Base-by-base conservation (phyloP, 2,113 vertebrate genomes). In the Gavialis gangeticus region DNA sequence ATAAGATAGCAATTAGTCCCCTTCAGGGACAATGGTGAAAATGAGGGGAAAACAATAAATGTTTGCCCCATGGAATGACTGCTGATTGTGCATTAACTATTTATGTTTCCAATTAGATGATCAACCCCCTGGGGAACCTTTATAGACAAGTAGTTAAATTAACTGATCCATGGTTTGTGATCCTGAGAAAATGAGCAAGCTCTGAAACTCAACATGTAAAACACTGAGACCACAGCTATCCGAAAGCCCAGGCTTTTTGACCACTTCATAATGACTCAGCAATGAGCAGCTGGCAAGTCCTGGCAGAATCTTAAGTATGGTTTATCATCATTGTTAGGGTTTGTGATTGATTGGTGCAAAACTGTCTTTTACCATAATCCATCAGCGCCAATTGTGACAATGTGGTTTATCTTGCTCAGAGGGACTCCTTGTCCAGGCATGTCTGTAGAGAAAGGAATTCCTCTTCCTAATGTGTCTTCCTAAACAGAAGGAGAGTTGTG, bases 311-410 rank as follows among this genome's bases (percentile, higher is more conserved):
- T 73, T 46, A 10, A n/a, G 60, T 18, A 46, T 25, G 4, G 0
- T 25, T 13, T 62, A 62, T 27, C 66, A 55, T 12, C 4, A 1
- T 1, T 71, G 67, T 71, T 73, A 7, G 56, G 16, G 4, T n/a
- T n/a, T 18, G 9, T 2, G 2, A 75, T 1, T 5, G 46, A 73
- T 34, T 16, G 12, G 11, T 19, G n/a, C 59, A 82, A 92, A 84
- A 46, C 37, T 27, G 18, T 13, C 6, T 64, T 78, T 79, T 54
- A 18, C n/a, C 37, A 24, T 14, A 75, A 16, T 3, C 11, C 4
- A 0, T 2, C 57, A 54, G 76, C 30, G 21, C 18, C 76, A 28
- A 4, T 30, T 2, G 1, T 3, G 6, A 55, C 62, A 64, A 10
- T 77, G 37, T 4, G 63, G 54, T 34, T 67, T 71, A 34, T 30